Evolutionary conservation across 37 sponge, comb jelly and placozoan genomes (phyloP), one percentile per base, ranked within the genome.

Genomic region (Aphrocallistes beatrix): DNA sequence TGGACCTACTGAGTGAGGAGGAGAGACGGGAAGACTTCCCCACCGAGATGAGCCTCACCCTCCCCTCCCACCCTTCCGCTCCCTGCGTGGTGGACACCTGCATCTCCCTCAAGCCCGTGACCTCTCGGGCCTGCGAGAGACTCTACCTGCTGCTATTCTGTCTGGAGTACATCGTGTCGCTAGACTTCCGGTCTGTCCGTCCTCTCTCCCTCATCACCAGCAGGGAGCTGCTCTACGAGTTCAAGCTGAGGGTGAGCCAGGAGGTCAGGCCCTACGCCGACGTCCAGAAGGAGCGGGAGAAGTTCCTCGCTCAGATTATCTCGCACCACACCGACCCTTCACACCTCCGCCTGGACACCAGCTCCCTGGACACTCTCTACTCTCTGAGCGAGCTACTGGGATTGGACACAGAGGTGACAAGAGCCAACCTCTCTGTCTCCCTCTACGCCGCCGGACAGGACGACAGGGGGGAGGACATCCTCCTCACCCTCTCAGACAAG

Each of bases 1-100:
- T 30, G 6, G 75, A 60, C 28, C 34, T 60, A 30, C 75, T 60
- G 28, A 60, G 75, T 60, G 75, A 60, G 75, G 34, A 60, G n/a
- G 75, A 60, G 75, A 60, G 8, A 30, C 75, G n/a, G 75, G 75
- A 60, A 28, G 75, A 60, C n/a, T 60, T 60, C 34, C 75, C 75
- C 3, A 60, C n/a, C n/a, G 75, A 60, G 75, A 60, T 60, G 34
- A 25, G 28, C 8, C 75, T 60, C 28, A 25, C 32, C n/a, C 75
- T 60, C 28, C 75, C 75, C 8, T 60, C 75, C 10, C 28, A 60
- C n/a, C 75, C 75, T 6, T 19, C 75, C 34, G 75, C 75, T 6
- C 3, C 8, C 75, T 60, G 75, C 34, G 6, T 60, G 75, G n/a
- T 60, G n/a, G 75, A 60, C 75, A 28, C 75, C 3, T 19, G 6